Evolutionary conservation across 2,888 invertebrate species (phyloP), one percentile per base, ranked within the genome.

Genomic region (Leucania comma): DNA sequence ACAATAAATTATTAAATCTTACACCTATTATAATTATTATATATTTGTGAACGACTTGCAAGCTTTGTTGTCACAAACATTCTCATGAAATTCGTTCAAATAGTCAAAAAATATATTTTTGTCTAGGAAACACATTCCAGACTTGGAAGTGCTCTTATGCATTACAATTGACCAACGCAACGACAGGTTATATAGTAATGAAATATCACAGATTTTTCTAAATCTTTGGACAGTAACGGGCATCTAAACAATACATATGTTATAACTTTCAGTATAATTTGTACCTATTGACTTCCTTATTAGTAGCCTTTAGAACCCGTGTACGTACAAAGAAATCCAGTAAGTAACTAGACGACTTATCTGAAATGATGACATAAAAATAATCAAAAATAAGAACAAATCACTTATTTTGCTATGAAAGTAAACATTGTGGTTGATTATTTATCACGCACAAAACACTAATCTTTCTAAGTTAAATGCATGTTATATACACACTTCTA

Each of bases 61-160:
- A 93, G 92, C 93, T 93, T 91, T 92, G 91, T 92, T 90, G 93
- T 93, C 93, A 94, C 95, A 94, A 93, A 93, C 87, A 86, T 90
- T 91, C 92, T 90, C 90, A 86, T 93, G 94, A 92, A 94, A 94
- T 94, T 93, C 94, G 92, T 92, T 95, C 95, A 95, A 94, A 94
- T 94, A 93, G 95, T 96, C 96, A 96, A 96, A 96, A 96, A 96
- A 96, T 96, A 96, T 96, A 96, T 94, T 94, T 94, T 95, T 93
- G 95, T 95, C 93, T 94, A 93, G 90, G 90, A 90, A 92, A 92
- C 94, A 94, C 92, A 90, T 91, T 91, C 91, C 93, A 83, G 86
- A 86, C 88, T 83, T 85, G 92, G 92, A 92, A 93, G 93, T 93
- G 94, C 90, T 90, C 91, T 93, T 94, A 94, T 93, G 94, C 90